Evolutionary conservation across 2,113 vertebrate genomes (phyloP).

Genomic region (Cochlearius cochlearius): DNA sequence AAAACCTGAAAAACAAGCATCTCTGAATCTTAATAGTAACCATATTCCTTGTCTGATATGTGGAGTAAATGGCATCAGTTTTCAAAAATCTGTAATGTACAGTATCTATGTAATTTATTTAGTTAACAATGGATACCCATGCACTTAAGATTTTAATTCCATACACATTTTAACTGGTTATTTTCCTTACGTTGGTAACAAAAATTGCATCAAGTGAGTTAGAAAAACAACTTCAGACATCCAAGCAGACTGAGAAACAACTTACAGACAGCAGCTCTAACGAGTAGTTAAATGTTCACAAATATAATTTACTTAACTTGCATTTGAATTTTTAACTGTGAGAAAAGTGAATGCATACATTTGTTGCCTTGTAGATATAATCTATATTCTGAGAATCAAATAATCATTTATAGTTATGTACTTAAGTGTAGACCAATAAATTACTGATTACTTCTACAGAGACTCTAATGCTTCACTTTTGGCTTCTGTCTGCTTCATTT

Average conservation of each 20-base stretch:
- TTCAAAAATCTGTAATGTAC: background rate
- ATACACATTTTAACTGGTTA: background rate
- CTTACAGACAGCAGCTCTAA: background rate
- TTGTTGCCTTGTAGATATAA: background rate
- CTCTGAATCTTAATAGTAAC: background rate
- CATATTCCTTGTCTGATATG: background rate
- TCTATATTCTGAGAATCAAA: background rate
- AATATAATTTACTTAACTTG: background rate
- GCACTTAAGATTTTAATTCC: background rate
- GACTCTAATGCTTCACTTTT: background rate
- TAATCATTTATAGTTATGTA: background rate
- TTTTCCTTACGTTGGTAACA: background rate
- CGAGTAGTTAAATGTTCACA: background rate
- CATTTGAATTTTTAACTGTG: background rate
- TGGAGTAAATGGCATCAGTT: background rate
- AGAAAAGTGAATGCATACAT: background rate
- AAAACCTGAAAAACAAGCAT: background rate
- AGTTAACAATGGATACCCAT: background rate
- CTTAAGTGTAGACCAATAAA: background rate
- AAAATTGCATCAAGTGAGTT: background rate
- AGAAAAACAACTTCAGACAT: background rate
- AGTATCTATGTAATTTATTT: background rate
- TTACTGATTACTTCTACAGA: background rate
- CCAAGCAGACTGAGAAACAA: background rate
- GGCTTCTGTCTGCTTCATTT: background rate